These are phyloP conservation scores for Percopsis transmontana DNA, from an alignment of 2,113 vertebrate genomes.

Conservation along the genomic window DNA sequence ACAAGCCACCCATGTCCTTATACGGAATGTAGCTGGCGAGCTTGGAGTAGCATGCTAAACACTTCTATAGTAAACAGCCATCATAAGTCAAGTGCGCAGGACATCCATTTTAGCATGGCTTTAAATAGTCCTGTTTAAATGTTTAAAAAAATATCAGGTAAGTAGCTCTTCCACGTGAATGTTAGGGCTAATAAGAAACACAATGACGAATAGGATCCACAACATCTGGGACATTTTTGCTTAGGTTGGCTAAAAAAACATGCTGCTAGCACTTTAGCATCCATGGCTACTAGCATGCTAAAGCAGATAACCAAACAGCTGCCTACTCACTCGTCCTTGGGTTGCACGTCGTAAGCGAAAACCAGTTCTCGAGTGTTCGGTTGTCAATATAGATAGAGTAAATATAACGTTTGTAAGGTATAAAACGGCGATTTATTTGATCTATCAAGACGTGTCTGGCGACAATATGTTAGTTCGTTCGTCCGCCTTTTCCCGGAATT, in stretches of 20 bases:
- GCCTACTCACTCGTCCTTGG: slow-evolving; percentile 64
- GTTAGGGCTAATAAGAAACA: not conserved
- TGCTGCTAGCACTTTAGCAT: slow-evolving; percentile 72
- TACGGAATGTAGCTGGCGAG: slow-evolving; percentile 26
- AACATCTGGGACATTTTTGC: slow-evolving; percentile 16
- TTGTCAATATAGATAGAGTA: not conserved
- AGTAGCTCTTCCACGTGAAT: too few species aligned
- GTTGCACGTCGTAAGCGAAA: slow-evolving; percentile 19
- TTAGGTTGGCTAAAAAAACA: slow-evolving; percentile 42
- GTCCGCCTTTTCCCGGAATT: slow-evolving; percentile 85
- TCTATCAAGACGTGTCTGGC: slow-evolving; percentile 65
- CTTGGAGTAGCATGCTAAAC: slow-evolving; percentile 24
- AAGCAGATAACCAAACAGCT: slow-evolving; percentile 67
- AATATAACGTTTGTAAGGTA: slow-evolving; percentile 1
- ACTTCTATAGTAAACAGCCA: slow-evolving; percentile 73
- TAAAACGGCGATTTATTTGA: slow-evolving; percentile 52
- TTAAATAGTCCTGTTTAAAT: slow-evolving; percentile 36
- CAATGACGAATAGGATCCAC: slow-evolving; percentile 6
- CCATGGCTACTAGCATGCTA: slow-evolving; percentile 58
- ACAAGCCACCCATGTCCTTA: slow-evolving; percentile 48
- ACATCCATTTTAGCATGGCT: slow-evolving; percentile 53
- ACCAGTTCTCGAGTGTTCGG: slow-evolving; percentile 7
- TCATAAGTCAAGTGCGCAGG: slow-evolving; percentile 42
- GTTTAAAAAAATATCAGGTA: too few species aligned
- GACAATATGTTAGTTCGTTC: slow-evolving; percentile 71